Evolutionary conservation across 2,113 vertebrate species (phyloP).

Genomic region (Phodopus roborovskii): DNA sequence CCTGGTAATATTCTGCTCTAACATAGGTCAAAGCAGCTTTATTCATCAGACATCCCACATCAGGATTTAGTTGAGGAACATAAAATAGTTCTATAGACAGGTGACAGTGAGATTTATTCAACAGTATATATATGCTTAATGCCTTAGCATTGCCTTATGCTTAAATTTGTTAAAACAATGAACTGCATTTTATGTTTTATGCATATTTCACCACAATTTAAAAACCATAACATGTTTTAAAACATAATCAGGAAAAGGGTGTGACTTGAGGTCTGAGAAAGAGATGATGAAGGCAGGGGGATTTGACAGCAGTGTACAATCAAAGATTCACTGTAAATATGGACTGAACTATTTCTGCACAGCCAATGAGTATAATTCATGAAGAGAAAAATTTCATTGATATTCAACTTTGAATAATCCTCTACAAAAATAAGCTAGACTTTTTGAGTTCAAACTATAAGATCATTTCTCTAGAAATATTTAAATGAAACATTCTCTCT

Average conservation of each 20-base stretch:
- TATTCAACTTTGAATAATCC: neutral
- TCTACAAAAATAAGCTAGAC: neutral
- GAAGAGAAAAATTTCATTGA: neutral
- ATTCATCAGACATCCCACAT: too few relatives aligned
- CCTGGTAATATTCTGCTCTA: too few relatives aligned
- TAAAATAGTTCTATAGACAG: neutral
- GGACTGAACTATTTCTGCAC: neutral
- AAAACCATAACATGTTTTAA: conserved; percentile 20
- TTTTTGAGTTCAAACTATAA: conserved; percentile 12
- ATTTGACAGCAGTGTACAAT: neutral
- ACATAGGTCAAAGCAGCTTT: too few relatives aligned
- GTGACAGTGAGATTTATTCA: neutral
- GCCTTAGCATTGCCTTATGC: neutral
- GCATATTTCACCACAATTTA: neutral
- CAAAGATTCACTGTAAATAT: neutral
- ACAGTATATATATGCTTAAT: neutral
- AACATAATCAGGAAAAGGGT: neutral
- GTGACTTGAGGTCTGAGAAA: neutral
- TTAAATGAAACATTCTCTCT: conserved; percentile 14
- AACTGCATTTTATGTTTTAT: neutral
- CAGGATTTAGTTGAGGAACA: neutral
- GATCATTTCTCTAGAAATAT: neutral
- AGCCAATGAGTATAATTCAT: neutral
- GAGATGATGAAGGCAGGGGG: neutral
- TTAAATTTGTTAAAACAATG: neutral